Evolutionary conservation across 2,797 vertebrate genomes (phyloP), one percentile per base, ranked within the genome.

Genomic region (Luscinia luscinia): DNA sequence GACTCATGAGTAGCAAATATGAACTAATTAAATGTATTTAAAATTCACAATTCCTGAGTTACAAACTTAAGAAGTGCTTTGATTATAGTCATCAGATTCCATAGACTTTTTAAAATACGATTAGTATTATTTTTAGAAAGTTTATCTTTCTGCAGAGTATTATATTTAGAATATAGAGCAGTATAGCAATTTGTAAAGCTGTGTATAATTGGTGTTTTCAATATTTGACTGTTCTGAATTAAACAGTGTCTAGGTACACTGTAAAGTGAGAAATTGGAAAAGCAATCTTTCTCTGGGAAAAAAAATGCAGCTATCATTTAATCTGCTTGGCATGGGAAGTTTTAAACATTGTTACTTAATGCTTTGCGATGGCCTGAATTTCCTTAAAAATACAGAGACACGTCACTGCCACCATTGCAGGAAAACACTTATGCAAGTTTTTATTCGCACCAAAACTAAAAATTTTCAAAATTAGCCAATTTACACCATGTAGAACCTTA

Each of bases 1-100:
- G 87, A 92, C 41, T 94, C 78, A 68, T 32, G 49, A 87, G 41
- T 83, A 91, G 58, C 68, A 89, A 92, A 85, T 85, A 75, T 20
- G 48, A 95, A 93, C 40, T 77, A 46, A 87, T 59, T 84, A 62
- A 62, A 82, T 82, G 17, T 59, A 30, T 59, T 83, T 93, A 58
- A 85, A 95, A 91, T 66, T 62, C 61, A 43, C 27, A 52, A 24
- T 91, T 90, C 55, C 64, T 18, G 15, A 83, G 36, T 62, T 81
- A 58, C 34, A 18, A 63, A 59, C 70, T 90, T 57, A 58, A 69
- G 48, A 61, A 64, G 30, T 83, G n/a, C 38, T 79, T 62, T 73
- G 28, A 66, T 64, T 86, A 9, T 41, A 73, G 34, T 63, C 1
- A 54, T 81, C 38, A 69, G 36, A 54, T 91, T 80, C 74, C n/a